Percentiles rank a stretch among this genome's conserved stretches.
These are phyloP conservation scores for Tapirus terrestris DNA, from an alignment of 2,113 vertebrate genomes.

Conservation along the genomic window DNA sequence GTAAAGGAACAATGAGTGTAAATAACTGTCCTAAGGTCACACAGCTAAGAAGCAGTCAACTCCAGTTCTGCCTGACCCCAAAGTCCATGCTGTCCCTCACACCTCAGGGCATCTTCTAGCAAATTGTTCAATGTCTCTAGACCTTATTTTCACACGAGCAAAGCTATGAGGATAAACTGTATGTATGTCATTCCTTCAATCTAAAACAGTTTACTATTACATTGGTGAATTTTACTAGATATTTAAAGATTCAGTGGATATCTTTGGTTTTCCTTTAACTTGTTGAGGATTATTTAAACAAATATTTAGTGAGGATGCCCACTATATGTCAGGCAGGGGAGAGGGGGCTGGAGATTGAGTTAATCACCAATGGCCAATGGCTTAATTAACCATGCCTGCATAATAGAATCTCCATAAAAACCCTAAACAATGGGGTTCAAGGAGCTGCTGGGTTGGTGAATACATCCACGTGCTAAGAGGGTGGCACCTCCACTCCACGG, in stretches of 20 bases:
- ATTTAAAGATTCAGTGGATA: neutral
- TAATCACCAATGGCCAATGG: neutral
- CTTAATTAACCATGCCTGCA: neutral
- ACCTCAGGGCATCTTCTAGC: neutral
- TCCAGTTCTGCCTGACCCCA: neutral
- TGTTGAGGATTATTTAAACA: neutral
- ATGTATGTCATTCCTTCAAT: neutral
- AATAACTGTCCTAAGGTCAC: neutral
- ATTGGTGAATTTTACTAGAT: neutral
- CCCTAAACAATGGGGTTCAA: neutral
- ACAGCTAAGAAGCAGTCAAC: neutral
- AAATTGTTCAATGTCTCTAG: neutral
- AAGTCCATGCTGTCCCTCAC: neutral
- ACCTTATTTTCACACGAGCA: neutral
- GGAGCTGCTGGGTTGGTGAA: neutral
- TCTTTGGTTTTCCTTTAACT: neutral
- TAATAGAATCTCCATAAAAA: neutral
- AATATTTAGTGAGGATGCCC: neutral
- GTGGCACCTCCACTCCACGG: neutral
- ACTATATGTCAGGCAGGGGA: neutral
- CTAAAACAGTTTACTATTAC: neutral
- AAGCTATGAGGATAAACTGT: neutral
- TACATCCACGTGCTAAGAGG: too few species aligned
- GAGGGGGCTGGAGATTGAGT: neutral
- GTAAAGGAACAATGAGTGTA: neutral